phyloP scores from a whole-genome alignment of 2,888 invertebrate genomes.

The Tinea semifulvella region DNA sequence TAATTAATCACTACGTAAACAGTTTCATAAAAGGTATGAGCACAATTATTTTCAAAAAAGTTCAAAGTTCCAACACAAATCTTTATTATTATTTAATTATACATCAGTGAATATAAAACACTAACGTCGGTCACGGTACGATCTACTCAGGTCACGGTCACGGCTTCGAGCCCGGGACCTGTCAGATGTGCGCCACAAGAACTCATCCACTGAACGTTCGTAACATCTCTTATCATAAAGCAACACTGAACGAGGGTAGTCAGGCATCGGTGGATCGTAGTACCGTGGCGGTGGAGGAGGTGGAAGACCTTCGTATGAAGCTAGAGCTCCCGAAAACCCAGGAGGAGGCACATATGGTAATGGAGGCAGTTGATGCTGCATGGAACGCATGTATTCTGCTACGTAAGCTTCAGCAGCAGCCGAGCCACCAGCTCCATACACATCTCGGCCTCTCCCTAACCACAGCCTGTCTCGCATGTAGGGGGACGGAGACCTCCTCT shows the following conservation, averaged over 20 bases:
- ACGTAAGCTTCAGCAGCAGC: constrained; percentile 86
- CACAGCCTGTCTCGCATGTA: constrained; percentile 69
- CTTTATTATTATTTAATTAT: constrained; percentile 25
- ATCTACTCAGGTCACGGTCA: constrained; percentile 64
- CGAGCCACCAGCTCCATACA: constrained; percentile 47
- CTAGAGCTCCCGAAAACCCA: constrained; percentile 55
- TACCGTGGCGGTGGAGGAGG: constrained; percentile 72
- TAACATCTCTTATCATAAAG: constrained; percentile 81
- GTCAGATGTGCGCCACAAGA: constrained; percentile 82
- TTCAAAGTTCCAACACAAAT: constrained; percentile 61
- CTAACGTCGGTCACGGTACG: constrained; percentile 69
- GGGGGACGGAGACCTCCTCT: constrained; percentile 69
- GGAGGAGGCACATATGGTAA: constrained; percentile 80
- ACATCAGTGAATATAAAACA: constrained; percentile 42
- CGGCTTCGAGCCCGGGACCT: constrained; percentile 69
- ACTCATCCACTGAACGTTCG: constrained; percentile 89
- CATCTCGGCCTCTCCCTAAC: constrained; percentile 65
- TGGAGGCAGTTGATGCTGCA: constrained; percentile 87
- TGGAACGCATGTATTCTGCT: constrained; percentile 88
- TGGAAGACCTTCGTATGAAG: constrained; percentile 70
- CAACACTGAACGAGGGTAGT: constrained; percentile 74
- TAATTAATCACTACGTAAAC: constrained; percentile 15
- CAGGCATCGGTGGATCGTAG: constrained; percentile 80
- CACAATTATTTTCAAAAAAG: constrained; percentile 56
- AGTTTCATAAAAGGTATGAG: constrained; percentile 29